Evolutionary conservation across 2,113 vertebrate species (phyloP).

Genomic region (Hiodon alosoides): DNA sequence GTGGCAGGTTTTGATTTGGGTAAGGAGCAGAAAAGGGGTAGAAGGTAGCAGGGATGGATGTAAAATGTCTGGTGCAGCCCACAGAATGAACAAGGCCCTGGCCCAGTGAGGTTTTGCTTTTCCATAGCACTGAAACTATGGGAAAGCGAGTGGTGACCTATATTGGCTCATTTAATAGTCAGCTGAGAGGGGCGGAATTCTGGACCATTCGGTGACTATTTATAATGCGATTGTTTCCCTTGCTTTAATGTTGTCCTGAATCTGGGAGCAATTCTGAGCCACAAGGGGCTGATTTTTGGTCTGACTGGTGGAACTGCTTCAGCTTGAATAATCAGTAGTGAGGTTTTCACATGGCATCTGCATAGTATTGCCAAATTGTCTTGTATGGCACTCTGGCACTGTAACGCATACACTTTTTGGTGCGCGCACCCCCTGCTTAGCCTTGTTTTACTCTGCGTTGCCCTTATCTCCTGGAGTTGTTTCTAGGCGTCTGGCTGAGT

Average conservation of each 20-base stretch:
- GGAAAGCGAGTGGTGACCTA: neutral
- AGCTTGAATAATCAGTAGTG: neutral
- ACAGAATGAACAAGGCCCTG: neutral
- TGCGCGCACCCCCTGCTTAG: no score
- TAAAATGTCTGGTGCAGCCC: neutral
- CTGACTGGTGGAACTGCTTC: neutral
- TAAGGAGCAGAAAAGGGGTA: neutral
- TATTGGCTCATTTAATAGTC: neutral
- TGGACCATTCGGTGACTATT: neutral
- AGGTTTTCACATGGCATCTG: neutral
- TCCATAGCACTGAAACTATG: no score
- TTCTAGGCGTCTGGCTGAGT: no score
- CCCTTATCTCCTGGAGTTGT: no score
- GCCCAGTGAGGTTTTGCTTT: neutral
- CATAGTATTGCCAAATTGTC: neutral
- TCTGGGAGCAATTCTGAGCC: no score
- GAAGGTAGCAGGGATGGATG: neutral
- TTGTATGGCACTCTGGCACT: neutral
- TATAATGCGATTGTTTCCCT: no score
- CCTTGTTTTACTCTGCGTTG: no score
- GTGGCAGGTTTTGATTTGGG: neutral
- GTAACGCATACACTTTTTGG: no score
- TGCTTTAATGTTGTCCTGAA: no score
- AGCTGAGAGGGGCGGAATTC: neutral
- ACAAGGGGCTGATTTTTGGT: no score